phyloP scores from a whole-genome alignment of 2,797 vertebrate species.

The Lemur catta region DNA sequence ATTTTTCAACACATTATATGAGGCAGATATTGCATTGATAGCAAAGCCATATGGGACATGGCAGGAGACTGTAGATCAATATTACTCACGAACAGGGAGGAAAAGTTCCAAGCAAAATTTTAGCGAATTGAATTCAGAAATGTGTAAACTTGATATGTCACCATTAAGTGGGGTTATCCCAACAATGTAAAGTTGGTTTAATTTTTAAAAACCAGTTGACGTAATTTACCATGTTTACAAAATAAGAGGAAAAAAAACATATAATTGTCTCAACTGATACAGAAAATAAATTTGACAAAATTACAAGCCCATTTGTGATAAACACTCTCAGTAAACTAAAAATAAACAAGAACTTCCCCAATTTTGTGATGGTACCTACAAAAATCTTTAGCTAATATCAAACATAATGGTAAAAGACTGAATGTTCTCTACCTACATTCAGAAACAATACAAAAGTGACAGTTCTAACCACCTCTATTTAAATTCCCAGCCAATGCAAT shows the following conservation, averaged over 20 bases:
- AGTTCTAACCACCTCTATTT: background rate
- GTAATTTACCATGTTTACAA: background rate
- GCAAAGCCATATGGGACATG: background rate
- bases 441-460: background rate
- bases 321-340: background rate
- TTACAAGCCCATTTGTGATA: background rate
- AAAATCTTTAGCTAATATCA: background rate
- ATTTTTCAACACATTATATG: background rate
- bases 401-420: background rate
- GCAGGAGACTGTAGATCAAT: background rate
- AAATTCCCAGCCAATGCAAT: constrained; percentile 26
- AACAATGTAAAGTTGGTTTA: background rate
- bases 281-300: background rate
- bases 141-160: background rate
- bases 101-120: background rate
- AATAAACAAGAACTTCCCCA: background rate
- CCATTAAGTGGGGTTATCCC: background rate
- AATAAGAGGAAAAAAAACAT: background rate
- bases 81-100: background rate
- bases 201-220: background rate
- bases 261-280: background rate
- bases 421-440: background rate
- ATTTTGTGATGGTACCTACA: background rate
- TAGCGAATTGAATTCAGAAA: background rate
- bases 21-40: background rate